Percentiles rank a stretch among this genome's conserved stretches.
Evolutionary conservation across 2,888 invertebrate genomes (phyloP).

Genomic region (Tyria jacobaeae): DNA sequence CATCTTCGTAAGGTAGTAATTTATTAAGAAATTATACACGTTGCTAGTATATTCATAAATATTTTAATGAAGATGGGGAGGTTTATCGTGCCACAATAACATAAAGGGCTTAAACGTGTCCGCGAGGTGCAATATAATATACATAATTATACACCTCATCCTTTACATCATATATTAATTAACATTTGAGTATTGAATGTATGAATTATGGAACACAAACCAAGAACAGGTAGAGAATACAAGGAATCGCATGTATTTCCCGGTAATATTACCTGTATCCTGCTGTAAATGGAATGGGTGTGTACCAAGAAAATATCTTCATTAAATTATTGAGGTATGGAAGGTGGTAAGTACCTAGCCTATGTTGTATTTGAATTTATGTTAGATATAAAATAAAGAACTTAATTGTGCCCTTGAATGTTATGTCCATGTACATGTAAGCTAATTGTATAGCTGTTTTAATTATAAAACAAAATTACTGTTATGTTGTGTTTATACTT

Average conservation of each 20-base stretch:
- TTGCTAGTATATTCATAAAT: conserved; percentile 60
- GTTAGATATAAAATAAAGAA: no score
- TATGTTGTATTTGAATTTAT: no score
- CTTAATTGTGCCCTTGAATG: not conserved
- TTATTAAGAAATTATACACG: conserved; percentile 42
- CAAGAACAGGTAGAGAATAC: not conserved
- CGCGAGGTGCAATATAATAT: conserved; percentile 64
- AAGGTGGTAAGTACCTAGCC: no score
- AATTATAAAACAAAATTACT: not conserved
- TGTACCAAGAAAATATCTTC: not conserved
- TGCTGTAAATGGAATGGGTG: not conserved
- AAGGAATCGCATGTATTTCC: conserved; percentile 4
- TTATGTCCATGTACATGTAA: not conserved
- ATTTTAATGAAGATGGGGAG: conserved; percentile 57
- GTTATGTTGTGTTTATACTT: not conserved
- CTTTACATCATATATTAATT: conserved; percentile 68
- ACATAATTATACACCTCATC: conserved; percentile 68
- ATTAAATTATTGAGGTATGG: not conserved
- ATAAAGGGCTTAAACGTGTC: conserved; percentile 56
- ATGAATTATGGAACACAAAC: conserved; percentile 20
- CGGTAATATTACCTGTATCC: not conserved
- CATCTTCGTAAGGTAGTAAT: conserved; percentile 21
- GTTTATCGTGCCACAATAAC: conserved; percentile 36
- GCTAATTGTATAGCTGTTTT: not conserved
- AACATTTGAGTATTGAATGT: conserved; percentile 57